A percentile compares a stretch with the other conserved stretches of the same genome.
Conservation (phyloP, 92 coral and sea anemone genomes). For the Epizoanthus rinbou region DNA sequence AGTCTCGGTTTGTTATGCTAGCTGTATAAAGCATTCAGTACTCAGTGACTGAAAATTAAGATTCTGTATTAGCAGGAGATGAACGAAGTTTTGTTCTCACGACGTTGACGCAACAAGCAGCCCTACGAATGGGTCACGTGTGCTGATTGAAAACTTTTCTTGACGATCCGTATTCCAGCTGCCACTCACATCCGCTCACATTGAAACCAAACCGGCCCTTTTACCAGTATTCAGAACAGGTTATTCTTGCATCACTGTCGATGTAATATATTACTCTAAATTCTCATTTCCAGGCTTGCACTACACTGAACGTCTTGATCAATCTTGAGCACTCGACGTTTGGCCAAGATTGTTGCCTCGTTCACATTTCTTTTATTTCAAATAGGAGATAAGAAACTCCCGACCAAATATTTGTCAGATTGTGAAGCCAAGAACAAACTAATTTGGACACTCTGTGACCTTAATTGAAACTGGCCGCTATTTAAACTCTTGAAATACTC, state of each 20-base stretch:
- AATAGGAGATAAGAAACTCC: neutral
- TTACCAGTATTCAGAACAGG: neutral
- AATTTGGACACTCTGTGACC: conserved; percentile 4
- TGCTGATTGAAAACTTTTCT: too few relatives aligned
- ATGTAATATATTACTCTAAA: neutral
- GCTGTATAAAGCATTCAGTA: too few relatives aligned
- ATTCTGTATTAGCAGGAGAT: too few relatives aligned
- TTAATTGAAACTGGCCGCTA: conserved; percentile 5
- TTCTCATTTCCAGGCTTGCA: neutral
- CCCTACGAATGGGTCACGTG: too few relatives aligned
- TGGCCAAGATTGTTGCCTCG: neutral
- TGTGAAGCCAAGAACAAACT: conserved; percentile 10
- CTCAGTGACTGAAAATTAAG: too few relatives aligned
- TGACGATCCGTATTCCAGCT: neutral
- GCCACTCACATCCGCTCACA: neutral
- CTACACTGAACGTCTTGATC: neutral
- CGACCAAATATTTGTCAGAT: conserved; percentile 23
- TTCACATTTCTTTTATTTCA: neutral
- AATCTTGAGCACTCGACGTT: neutral
- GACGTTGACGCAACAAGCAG: too few relatives aligned
- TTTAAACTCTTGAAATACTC: conserved; percentile 14
- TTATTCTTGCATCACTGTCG: too few relatives aligned
- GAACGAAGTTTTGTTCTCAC: too few relatives aligned
- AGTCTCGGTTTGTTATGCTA: too few relatives aligned
- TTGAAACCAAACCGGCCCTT: neutral